Conservation (phyloP, 2,797 vertebrate species). For the Syndactyla subalaris region DNA sequence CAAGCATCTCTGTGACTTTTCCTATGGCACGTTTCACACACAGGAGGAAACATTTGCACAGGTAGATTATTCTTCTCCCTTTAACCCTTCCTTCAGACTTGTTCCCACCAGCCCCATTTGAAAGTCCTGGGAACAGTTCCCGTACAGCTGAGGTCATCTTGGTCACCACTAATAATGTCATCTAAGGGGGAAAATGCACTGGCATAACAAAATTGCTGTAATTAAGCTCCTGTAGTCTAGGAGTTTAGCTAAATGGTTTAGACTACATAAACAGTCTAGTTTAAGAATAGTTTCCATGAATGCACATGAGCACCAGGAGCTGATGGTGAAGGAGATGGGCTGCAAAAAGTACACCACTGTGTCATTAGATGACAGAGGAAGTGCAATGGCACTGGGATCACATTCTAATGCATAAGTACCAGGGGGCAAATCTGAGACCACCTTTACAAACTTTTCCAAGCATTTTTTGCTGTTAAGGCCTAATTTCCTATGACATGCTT, state of each 20-base stretch:
- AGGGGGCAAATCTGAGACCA: not conserved
- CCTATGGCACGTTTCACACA: not conserved
- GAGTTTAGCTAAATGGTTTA: not conserved
- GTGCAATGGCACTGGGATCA: not conserved
- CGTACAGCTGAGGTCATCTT: not conserved
- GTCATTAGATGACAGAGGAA: not conserved
- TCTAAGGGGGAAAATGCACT: not conserved
- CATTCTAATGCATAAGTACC: not conserved
- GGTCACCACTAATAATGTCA: not conserved
- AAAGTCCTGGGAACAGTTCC: not conserved
- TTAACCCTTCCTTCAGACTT: not conserved
- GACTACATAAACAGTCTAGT: not conserved
- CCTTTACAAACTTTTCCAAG: not conserved
- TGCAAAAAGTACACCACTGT: accelerated
- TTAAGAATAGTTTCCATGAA: not conserved
- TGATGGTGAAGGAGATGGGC: not conserved
- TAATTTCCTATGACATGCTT: not conserved
- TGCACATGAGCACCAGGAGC: not conserved
- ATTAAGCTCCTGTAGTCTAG: not conserved
- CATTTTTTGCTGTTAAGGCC: not conserved
- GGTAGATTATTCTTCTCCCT: not conserved
- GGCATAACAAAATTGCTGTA: not conserved
- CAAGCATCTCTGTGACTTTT: not conserved
- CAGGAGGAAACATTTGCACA: not conserved
- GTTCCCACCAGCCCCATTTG: not conserved